A percentile compares a stretch with the other conserved stretches of the same genome.
Evolutionary conservation across 2,797 vertebrate species (phyloP).

Genomic region (Brachyrhaphis roseni): DNA sequence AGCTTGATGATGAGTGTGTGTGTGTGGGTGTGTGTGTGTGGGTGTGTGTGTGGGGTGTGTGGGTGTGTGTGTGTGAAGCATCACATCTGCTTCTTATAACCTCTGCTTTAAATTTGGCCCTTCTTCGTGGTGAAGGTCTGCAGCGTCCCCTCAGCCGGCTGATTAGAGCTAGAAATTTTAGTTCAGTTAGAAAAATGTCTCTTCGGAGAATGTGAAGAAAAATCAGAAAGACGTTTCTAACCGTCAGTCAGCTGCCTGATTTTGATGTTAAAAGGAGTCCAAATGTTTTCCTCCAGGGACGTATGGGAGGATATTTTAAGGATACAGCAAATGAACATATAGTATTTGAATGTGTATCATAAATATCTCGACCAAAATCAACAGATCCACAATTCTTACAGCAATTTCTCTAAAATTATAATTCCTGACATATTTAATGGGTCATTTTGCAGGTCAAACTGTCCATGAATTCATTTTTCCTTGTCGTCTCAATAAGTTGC

Average conservation of each 20-base stretch:
- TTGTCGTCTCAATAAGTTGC: too few species aligned
- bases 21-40: too few species aligned
- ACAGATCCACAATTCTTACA: too few species aligned
- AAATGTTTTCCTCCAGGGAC: background rate
- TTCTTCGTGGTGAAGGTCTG: conserved; percentile 26
- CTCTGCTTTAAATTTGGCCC: conserved; percentile 27
- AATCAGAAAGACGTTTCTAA: background rate
- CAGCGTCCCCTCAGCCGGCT: conserved; percentile 21
- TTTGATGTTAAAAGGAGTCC: background rate
- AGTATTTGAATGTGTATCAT: too few species aligned
- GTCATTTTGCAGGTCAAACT: too few species aligned
- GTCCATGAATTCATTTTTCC: too few species aligned
- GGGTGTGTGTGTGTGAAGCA: conserved; percentile 33
- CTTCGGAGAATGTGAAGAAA: background rate
- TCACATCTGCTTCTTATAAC: conserved; percentile 68
- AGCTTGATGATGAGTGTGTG: conserved; percentile 36
- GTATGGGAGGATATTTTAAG: background rate
- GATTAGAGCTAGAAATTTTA: conserved; percentile 24
- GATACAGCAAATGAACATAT: background rate
- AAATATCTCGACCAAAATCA: background rate
- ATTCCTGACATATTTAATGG: too few species aligned
- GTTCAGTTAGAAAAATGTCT: conserved; percentile 3
- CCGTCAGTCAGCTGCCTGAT: background rate
- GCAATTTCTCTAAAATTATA: too few species aligned
- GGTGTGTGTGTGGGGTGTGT: too few species aligned